phyloP scores from a whole-genome alignment of 2,888 invertebrate genomes.

The Siphlonurus alternatus region DNA sequence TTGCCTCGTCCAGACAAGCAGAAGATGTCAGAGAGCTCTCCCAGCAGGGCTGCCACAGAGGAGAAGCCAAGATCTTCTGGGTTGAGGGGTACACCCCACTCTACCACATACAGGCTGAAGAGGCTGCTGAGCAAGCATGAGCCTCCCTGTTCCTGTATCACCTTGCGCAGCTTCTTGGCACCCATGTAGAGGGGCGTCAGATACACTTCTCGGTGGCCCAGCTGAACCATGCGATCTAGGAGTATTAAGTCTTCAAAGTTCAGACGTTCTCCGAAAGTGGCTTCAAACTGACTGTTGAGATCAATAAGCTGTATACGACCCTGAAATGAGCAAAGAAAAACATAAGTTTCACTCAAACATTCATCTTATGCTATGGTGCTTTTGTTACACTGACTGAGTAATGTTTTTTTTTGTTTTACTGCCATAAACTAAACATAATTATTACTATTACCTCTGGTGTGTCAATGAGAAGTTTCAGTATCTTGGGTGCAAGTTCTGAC shows the following conservation, averaged over 20 bases:
- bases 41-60: neutral
- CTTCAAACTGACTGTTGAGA: too few species aligned
- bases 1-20: neutral
- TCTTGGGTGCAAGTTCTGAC: neutral
- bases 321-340: too few species aligned
- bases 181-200: neutral
- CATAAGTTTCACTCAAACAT: neutral
- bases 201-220: neutral
- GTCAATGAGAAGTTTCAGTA: neutral
- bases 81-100: neutral
- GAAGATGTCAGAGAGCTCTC: neutral
- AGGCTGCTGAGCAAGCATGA: neutral
- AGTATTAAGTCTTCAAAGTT: neutral
- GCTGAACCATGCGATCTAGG: neutral
- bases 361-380: too few species aligned
- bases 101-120: neutral
- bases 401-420: too few species aligned
- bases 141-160: neutral
- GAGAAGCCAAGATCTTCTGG: neutral
- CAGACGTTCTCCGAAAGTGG: neutral
- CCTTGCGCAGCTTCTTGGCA: neutral
- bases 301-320: too few species aligned
- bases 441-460: neutral
- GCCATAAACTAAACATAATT: neutral
- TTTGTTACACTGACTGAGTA: too few species aligned